Conservation (phyloP, 2,888 invertebrate species). For the Erebia aethiops region DNA sequence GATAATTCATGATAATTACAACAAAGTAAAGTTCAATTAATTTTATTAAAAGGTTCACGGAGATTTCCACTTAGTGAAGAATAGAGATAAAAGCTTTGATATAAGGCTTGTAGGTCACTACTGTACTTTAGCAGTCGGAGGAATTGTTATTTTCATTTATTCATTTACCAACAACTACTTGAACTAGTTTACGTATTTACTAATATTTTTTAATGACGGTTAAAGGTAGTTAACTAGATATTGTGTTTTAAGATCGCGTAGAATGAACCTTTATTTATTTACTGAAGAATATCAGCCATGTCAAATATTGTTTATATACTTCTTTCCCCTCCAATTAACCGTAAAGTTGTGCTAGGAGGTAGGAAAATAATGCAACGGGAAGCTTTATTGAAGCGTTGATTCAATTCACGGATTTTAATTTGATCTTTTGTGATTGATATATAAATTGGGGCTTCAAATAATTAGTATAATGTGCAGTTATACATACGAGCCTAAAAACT, state of each 20-base stretch:
- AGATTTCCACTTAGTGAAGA: conserved; percentile 27
- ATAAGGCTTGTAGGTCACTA: conserved; percentile 29
- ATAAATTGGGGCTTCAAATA: too few species aligned
- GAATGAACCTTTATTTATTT: too few species aligned
- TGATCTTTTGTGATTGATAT: too few species aligned
- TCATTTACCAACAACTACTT: conserved; percentile 28
- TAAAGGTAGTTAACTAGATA: background rate
- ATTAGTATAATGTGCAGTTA: too few species aligned
- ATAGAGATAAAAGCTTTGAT: conserved; percentile 29
- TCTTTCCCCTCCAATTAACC: too few species aligned
- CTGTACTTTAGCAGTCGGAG: conserved; percentile 14
- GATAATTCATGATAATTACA: background rate
- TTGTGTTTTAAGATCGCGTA: background rate
- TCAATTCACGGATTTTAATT: too few species aligned
- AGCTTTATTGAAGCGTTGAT: too few species aligned
- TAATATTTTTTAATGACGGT: conserved; percentile 7
- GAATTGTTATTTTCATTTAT: conserved; percentile 35
- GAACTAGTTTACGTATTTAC: conserved; percentile 4
- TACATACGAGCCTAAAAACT: too few species aligned
- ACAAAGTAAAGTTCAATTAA: conserved; percentile 16
- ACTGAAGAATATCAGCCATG: too few species aligned
- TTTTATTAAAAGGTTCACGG: conserved; percentile 24
- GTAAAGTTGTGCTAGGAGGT: too few species aligned
- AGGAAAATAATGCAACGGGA: too few species aligned
- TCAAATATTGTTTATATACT: too few species aligned